Evolutionary conservation across 2,113 vertebrate genomes (phyloP).

Genomic region (Neogale vison): DNA sequence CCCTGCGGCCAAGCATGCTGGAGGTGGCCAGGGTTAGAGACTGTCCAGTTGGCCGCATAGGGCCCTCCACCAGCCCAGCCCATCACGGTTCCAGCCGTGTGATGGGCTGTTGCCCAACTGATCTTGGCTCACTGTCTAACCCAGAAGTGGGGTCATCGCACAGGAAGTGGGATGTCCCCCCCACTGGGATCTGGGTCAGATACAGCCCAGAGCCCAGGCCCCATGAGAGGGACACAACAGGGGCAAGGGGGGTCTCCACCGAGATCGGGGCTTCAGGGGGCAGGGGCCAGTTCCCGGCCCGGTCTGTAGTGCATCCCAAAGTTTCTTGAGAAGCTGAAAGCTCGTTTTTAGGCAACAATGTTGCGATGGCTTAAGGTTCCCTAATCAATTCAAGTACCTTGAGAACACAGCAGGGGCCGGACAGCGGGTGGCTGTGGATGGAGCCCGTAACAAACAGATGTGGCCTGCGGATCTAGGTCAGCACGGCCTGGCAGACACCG

Average conservation of each 20-base stretch:
- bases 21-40: not conserved
- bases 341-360: not conserved
- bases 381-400: not conserved
- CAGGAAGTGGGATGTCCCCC: not conserved
- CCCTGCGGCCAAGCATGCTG: fast-evolving
- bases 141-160: not conserved
- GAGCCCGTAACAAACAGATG: fast-evolving
- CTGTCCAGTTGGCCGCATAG: fast-evolving
- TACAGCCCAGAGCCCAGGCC: fast-evolving
- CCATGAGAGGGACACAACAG: too few species aligned
- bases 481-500: fast-evolving
- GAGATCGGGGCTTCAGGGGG: fast-evolving
- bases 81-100: not conserved
- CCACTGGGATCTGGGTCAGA: not conserved
- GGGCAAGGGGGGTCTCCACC: fast-evolving
- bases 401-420: not conserved
- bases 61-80: not conserved
- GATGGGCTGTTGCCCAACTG: fast-evolving
- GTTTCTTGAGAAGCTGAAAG: too few species aligned
- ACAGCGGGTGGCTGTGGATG: fast-evolving
- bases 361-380: not conserved
- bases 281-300: not conserved
- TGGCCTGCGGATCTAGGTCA: not conserved
- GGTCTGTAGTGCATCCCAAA: not conserved
- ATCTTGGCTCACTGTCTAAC: not conserved